Percentiles rank a stretch among this genome's conserved stretches.
These are phyloP conservation scores for human (Homo sapiens) DNA, from an alignment of 2,113 vertebrate species.

Conservation along the genomic window DNA sequence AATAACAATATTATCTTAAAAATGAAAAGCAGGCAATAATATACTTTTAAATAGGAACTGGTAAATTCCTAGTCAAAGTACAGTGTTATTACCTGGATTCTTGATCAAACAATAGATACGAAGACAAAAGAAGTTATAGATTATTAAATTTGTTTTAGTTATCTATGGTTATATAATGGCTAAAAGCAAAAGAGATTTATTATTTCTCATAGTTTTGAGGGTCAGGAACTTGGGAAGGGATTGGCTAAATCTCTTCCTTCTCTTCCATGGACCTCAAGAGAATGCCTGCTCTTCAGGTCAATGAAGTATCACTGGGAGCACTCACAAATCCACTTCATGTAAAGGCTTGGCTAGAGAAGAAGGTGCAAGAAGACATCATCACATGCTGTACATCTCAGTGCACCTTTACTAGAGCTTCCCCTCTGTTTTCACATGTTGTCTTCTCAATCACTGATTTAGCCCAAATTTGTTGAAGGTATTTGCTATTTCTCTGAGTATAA, in stretches of 20 bases:
- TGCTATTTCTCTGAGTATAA: background rate
- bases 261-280: too few species aligned
- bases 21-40: background rate
- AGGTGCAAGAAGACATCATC: background rate
- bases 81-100: background rate
- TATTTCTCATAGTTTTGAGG: background rate
- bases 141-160: background rate
- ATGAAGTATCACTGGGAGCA: background rate
- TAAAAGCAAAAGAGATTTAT: background rate
- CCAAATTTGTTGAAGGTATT: background rate
- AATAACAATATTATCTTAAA: background rate
- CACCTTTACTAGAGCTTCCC: background rate
- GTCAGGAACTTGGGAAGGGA: background rate
- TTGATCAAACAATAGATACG: background rate
- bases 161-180: too few species aligned
- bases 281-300: background rate
- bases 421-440: background rate
- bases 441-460: background rate
- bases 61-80: background rate
- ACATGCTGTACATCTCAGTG: background rate
- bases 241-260: too few species aligned
- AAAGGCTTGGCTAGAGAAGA: background rate
- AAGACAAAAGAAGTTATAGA: background rate
- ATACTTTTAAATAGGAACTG: background rate
- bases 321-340: too few species aligned